phyloP scores from a whole-genome alignment of 2,888 invertebrate species.

The Synergus itoensis region DNA sequence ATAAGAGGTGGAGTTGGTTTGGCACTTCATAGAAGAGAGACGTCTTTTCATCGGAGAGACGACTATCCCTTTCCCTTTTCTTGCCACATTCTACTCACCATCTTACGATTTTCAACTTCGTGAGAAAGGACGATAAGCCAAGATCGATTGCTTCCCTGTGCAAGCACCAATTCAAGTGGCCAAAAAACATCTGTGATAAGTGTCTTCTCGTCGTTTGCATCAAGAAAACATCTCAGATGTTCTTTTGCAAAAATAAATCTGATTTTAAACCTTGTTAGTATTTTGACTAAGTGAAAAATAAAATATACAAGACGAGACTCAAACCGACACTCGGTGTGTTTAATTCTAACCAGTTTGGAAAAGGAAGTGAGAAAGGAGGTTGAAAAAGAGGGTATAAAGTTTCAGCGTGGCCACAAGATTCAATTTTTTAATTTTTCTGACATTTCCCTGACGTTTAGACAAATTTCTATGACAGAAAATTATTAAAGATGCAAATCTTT shows the following conservation, averaged over 20 bases:
- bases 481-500: too few relatives aligned
- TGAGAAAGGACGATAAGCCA: slow-evolving; percentile 49
- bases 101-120: slow-evolving; percentile 27
- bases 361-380: too few relatives aligned
- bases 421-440: too few relatives aligned
- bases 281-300: too few relatives aligned
- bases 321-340: too few relatives aligned
- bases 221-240: slow-evolving; percentile 43
- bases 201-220: not conserved
- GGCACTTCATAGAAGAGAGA: not conserved
- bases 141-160: slow-evolving; percentile 52
- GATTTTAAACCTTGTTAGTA: too few relatives aligned
- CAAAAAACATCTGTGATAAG: slow-evolving; percentile 13
- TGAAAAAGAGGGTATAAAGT: too few relatives aligned
- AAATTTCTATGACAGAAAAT: too few relatives aligned
- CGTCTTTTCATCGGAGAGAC: slow-evolving; percentile 5
- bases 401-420: too few relatives aligned
- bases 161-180: slow-evolving; percentile 25
- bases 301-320: too few relatives aligned
- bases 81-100: slow-evolving; percentile 9
- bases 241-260: slow-evolving; percentile 12
- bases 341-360: too few relatives aligned
- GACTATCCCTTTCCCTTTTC: slow-evolving; percentile 22
- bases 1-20: slow-evolving; percentile 30
- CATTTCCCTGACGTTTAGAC: too few relatives aligned